phyloP scores from a whole-genome alignment of 2,888 invertebrate species.

The Elysia crispata region DNA sequence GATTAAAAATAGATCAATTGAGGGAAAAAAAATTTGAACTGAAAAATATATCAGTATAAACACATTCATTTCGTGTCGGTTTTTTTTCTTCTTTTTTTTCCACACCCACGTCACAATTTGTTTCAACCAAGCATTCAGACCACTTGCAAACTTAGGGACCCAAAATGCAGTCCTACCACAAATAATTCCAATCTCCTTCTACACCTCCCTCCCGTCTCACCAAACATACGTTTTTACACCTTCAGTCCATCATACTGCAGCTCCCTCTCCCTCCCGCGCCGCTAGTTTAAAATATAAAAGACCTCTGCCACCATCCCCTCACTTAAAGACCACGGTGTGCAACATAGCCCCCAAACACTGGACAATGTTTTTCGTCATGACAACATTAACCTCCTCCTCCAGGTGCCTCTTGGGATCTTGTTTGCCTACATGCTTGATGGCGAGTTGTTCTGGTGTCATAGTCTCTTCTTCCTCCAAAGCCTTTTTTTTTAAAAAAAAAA shows the following conservation, averaged over 20 bases:
- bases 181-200: too few species aligned
- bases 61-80: too few species aligned
- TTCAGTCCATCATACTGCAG: constrained; percentile 24
- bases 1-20: neutral
- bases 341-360: constrained; percentile 95
- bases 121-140: too few species aligned
- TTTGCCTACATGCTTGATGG: constrained; percentile 99
- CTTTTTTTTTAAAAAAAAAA: constrained; percentile 73
- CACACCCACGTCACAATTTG: too few species aligned
- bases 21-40: neutral
- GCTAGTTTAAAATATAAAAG: neutral
- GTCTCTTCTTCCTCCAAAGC: constrained; percentile 99
- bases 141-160: too few species aligned
- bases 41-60: too few species aligned
- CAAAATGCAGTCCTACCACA: too few species aligned
- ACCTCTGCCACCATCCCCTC: constrained; percentile 66
- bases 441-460: constrained; percentile 99
- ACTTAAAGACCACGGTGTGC: constrained; percentile 94
- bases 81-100: too few species aligned
- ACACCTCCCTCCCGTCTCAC: neutral
- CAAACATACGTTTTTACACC: neutral
- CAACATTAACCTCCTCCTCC: constrained; percentile 97
- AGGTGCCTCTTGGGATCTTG: constrained; percentile 98
- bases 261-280: constrained; percentile 5
- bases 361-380: constrained; percentile 98